Evolutionary conservation across 2,888 invertebrate species (phyloP).

Genomic region (Eupithecia pulchellata): DNA sequence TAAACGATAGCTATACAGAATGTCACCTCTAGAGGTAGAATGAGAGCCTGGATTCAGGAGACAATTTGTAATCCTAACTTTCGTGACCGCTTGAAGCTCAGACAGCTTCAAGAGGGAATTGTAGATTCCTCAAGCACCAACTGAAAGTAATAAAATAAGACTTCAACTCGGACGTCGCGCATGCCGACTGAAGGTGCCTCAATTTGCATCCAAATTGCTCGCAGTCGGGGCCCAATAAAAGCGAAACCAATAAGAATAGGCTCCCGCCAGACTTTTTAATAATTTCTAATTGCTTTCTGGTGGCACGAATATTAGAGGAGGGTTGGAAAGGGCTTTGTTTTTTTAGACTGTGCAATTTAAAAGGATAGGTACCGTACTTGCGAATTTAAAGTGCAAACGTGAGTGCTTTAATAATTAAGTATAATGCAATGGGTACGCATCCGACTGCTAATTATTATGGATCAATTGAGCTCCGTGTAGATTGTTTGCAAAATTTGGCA

Average conservation of each 20-base stretch:
- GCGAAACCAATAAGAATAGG: slow-evolving; percentile 7
- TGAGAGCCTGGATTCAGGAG: background rate
- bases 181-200: slow-evolving; percentile 12
- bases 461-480: too few relatives aligned
- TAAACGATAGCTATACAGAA: too few relatives aligned
- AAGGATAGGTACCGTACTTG: background rate
- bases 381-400: background rate
- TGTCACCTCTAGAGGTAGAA: too few relatives aligned
- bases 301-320: slow-evolving; percentile 2
- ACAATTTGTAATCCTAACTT: background rate
- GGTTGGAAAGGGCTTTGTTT: slow-evolving; percentile 6
- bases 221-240: slow-evolving; percentile 13
- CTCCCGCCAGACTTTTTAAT: slow-evolving; percentile 7
- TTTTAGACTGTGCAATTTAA: background rate
- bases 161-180: background rate
- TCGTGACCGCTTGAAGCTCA: background rate
- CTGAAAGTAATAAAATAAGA: slow-evolving; percentile 3
- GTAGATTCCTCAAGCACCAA: background rate
- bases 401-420: background rate
- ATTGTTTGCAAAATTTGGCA: too few relatives aligned
- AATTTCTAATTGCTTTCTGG: slow-evolving; percentile 13
- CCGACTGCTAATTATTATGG: too few relatives aligned
- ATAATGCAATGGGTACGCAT: too few relatives aligned
- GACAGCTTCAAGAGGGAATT: background rate
- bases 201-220: slow-evolving; percentile 26